Base-by-base conservation (phyloP, 2,888 invertebrate species). In the Caenorhabditis virilis region DNA sequence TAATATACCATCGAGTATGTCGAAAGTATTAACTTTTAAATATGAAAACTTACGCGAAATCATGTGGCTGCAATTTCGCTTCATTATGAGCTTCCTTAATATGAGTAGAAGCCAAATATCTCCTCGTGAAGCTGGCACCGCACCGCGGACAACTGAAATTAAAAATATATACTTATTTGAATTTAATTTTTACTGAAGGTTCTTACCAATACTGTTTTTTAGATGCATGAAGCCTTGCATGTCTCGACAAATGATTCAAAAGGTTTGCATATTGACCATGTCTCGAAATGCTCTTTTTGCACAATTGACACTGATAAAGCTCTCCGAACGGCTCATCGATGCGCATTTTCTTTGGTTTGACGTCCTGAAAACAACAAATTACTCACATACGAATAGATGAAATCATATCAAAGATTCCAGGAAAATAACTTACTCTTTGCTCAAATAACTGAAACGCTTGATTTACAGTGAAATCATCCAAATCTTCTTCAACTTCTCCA, bases 171-270 rank as follows among this genome's bases (percentile, higher is more conserved):
- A 18, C 33, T 27, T 7, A 22, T 7, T 6, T 47, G 13, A 11
- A 16, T 30, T 54, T 47, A n/a, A n/a, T 30, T 30, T 30, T 6
- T 30, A 30, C 30, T 9, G 13, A 30, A 30, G 13, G 30, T 13
- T n/a, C 57, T n/a, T 6, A 67, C 67, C 60, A 61, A 25, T 66
- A 70, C 42, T 71, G 71, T 30, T 68, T 68, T 35, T 65, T 68
- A 2, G 65, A 62, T 16, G 71, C 71, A 48, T 71, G 71, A n/a
- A 71, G 47, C 18, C 62, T 49, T 9, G 68, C 61, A 39, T 71
- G 71, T 33, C 71, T 33, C 13, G 67, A 67, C 39, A 71, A 41
- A 48, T 65, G 64, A 48, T 65, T 65, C 36, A 71, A 30, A 35
- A 60, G 71, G 60, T 68, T 68, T 15, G 68, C 60, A 26, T 64